phyloP scores from a whole-genome alignment of 1,140 invertebrate genomes.

The Heliothis subflexa region DNA sequence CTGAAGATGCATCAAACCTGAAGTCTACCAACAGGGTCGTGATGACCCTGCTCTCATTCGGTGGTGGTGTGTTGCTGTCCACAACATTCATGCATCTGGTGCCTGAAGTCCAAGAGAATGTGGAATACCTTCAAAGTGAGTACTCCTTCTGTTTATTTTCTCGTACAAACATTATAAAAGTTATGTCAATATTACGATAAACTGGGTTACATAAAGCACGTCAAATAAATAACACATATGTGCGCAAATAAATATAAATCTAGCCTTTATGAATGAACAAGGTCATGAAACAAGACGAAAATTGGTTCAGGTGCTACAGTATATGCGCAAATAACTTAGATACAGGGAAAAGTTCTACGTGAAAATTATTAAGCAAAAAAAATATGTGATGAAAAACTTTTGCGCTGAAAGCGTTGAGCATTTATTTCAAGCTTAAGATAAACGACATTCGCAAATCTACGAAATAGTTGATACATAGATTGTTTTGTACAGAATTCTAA shows the following conservation, averaged over 20 bases:
- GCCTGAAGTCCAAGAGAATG: constrained; percentile 93
- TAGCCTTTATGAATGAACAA: not conserved
- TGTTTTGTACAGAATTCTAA: no score
- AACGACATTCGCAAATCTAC: no score
- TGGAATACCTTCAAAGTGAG: constrained; percentile 86
- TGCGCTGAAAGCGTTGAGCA: no score
- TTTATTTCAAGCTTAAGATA: no score
- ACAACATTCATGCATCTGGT: constrained; percentile 96
- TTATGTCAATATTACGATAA: not conserved
- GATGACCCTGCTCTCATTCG: constrained; percentile 91
- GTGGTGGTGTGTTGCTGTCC: constrained; percentile 95
- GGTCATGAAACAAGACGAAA: not conserved
- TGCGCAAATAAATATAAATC: not conserved
- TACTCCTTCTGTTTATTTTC: constrained; percentile 44
- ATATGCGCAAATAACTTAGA: no score
- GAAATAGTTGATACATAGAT: no score
- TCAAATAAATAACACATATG: not conserved
- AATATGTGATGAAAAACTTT: no score
- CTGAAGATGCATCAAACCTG: constrained; percentile 76
- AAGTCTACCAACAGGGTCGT: constrained; percentile 78
- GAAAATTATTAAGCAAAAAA: no score
- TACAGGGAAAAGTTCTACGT: no score
- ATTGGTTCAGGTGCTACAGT: no score
- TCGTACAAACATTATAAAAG: not conserved
- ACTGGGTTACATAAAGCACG: not conserved